Percentiles rank a stretch among this genome's conserved stretches.
phyloP scores from a whole-genome alignment of 2,888 invertebrate genomes.

The Eristalis tenax region DNA sequence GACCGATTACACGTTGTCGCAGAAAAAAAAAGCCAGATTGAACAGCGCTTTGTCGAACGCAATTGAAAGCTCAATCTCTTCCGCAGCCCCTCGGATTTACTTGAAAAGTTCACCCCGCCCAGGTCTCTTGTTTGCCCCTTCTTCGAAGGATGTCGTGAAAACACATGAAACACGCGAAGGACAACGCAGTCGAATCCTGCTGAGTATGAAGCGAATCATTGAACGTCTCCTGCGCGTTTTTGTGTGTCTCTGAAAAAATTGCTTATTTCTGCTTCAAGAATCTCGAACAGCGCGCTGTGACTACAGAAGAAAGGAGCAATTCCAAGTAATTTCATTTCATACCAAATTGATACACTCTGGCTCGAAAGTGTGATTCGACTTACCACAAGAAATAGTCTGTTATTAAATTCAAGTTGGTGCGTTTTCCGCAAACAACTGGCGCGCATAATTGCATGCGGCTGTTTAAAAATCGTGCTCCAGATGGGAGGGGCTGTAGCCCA shows the following conservation, averaged over 20 bases:
- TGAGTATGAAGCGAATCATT: neutral
- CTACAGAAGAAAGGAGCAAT: slow-evolving; percentile 53
- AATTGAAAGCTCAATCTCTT: slow-evolving; percentile 23
- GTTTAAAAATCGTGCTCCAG: too few species aligned
- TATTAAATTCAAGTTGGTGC: too few species aligned
- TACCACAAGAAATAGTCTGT: too few species aligned
- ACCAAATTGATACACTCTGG: neutral
- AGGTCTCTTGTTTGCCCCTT: neutral
- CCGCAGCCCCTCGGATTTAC: neutral
- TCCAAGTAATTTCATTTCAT: slow-evolving; percentile 55
- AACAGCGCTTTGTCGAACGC: slow-evolving; percentile 14
- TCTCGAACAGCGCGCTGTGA: slow-evolving; percentile 13
- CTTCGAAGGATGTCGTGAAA: neutral
- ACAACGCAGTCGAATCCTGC: neutral
- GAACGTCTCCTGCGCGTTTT: neutral
- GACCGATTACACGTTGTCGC: neutral
- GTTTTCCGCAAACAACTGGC: too few species aligned
- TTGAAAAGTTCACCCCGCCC: neutral
- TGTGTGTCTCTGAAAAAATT: slow-evolving; percentile 1
- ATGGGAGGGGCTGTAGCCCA: too few species aligned
- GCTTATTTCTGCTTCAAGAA: slow-evolving; percentile 21
- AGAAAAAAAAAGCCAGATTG: neutral
- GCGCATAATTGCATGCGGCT: too few species aligned
- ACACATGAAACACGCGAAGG: neutral
- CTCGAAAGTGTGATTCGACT: neutral